Evolutionary conservation across 2,113 vertebrate species (phyloP), one percentile per base, ranked within the genome.

Genomic region (Pseudopodoces humilis): DNA sequence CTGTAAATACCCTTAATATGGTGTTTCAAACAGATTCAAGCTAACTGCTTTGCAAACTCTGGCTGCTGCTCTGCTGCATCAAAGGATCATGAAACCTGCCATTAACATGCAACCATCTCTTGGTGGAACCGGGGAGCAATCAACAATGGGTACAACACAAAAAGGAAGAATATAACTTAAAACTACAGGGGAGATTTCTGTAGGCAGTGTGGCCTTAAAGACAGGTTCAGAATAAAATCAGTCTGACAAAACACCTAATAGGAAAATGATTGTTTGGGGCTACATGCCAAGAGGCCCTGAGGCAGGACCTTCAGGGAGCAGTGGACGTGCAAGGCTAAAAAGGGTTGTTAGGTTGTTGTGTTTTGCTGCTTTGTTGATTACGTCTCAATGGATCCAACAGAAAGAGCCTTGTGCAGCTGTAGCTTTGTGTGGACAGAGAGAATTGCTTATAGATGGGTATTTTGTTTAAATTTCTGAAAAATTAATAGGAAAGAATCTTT

Each of bases 241-340:
- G 9, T 53, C 50, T 63, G 37, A 53, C 0, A 0, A 65, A 86
- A 55, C 7, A 59, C 16, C 46, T 11, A 77, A 69, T 6, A 19
- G 21, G 28, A 58, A 27, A 23, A 24, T 3, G 23, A 19, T 15
- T 74, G 8, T 21, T n/a, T 21, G 55, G 43, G 52, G 19, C 43
- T 67, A 13, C 11, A 0, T 11, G 53, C 31, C 30, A 88, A 17
- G 35, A 30, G 23, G 35, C 27, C 43, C 33, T 7, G 12, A 69
- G 55, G 60, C 46, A 81, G 76, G 37, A 69, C 41, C 44, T 59
- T 30, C 39, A 30, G 33, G 59, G 43, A 59, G 11, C 30, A 58
- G 46, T 0, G 1, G 37, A 28, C 13, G 9, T 4, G 20, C 68
- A 58, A n/a, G 11, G 31, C 2, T 50, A 11, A 27, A 21, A 72